Evolutionary conservation across 2,113 vertebrate genomes (phyloP).

Genomic region (Asarcornis scutulata): DNA sequence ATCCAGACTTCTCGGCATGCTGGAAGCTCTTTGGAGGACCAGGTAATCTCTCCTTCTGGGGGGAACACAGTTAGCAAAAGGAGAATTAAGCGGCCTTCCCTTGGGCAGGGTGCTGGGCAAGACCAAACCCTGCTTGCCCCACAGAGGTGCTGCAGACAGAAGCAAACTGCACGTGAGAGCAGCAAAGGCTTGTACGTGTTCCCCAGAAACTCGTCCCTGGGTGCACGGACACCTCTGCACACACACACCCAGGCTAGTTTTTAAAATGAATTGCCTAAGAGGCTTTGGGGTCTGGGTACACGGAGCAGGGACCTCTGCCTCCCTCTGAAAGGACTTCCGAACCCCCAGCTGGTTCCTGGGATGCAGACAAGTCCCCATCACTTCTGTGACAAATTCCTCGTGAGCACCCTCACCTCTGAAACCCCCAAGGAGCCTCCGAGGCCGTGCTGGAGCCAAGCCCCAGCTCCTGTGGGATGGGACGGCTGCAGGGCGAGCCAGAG

Average conservation of each 20-base stretch:
- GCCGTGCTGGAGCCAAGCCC: not conserved
- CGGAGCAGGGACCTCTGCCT: not conserved
- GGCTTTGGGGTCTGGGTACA: not conserved
- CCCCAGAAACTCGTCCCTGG: not conserved
- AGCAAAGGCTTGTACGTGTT: not conserved
- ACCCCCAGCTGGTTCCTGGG: not conserved
- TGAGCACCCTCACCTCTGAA: not conserved
- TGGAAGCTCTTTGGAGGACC: slow-evolving; percentile 56
- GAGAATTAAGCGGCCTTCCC: slow-evolving; percentile 20
- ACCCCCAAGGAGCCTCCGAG: too few species aligned
- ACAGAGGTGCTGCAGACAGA: not conserved
- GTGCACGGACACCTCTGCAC: not conserved
- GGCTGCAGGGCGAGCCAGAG: not conserved
- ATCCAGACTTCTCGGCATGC: not conserved
- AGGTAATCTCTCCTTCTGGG: slow-evolving; percentile 63
- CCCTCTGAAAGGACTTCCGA: not conserved
- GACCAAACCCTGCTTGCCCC: not conserved
- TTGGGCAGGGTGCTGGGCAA: not conserved
- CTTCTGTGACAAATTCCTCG: not conserved
- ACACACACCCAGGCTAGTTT: not conserved
- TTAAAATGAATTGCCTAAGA: not conserved
- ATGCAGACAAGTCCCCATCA: not conserved
- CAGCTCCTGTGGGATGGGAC: not conserved
- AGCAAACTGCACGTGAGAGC: not conserved
- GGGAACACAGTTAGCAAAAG: slow-evolving; percentile 16